Evolutionary conservation across 2,113 vertebrate genomes (phyloP), one percentile per base, ranked within the genome.

Genomic region (Coracopsis vasa): DNA sequence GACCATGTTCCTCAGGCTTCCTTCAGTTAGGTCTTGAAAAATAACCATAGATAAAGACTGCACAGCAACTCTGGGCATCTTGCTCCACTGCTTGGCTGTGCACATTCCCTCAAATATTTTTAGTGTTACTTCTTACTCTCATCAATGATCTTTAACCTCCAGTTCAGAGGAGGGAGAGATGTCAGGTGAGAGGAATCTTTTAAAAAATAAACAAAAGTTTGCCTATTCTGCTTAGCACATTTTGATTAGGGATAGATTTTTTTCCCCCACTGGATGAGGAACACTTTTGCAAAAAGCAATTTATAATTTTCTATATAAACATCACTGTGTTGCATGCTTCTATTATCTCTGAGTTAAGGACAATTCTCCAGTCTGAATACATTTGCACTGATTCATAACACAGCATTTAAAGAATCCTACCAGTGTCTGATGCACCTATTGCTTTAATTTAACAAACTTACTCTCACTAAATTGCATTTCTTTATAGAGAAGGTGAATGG

Each of bases 371-470:
- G 51, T 53, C 70, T 69, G 35, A 39, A 80, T 86, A 78, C 35
- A 81, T 78, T 83, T 94, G 37, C 56, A 67, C 21, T 74, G 79
- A 80, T 88, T 93, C 75, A 84, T 87, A 86, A 92, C 61, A 94
- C 21, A 41, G 13, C 56, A 69, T 83, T 96, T 95, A 88, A 84
- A 87, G 65, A 91, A 81, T 69, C 70, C 61, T 81, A 58, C 28
- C 19, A 42, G 47, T 47, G 44, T 69, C 83, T 91, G 88, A 75
- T 87, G 77, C 28, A 85, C 33, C 86, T 79, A 71, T 41, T 91
- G n/a, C 48, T 93, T 72, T 86, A 91, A 95, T 96, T 93, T 96
- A 94, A 89, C 77, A 89, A 96, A 93, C 80, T 92, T 88, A 86
- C 42, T 93, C 51, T 94, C 72, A 93, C 64, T 94, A 88, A 94